These are phyloP conservation scores for Arrhopalites spinosus DNA, from an alignment of 2,888 invertebrate species.

Conservation along the genomic window DNA sequence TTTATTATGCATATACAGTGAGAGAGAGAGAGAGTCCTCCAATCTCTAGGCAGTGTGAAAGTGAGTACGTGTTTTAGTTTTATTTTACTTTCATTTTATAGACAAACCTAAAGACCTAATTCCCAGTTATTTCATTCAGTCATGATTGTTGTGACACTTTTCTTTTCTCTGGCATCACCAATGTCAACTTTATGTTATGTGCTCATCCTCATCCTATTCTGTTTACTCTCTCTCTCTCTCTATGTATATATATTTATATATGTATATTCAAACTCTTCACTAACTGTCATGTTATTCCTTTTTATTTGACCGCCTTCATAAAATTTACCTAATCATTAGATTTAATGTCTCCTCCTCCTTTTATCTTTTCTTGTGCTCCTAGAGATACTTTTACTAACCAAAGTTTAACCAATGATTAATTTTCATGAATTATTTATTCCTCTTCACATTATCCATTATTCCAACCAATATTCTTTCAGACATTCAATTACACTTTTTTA, in stretches of 20 bases:
- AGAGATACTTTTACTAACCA: no score
- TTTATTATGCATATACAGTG: not conserved
- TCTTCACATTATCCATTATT: no score
- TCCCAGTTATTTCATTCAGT: slow-evolving; percentile 40
- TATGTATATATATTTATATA: not conserved
- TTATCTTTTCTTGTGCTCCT: no score
- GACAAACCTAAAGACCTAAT: slow-evolving; percentile 35
- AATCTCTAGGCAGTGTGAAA: not conserved
- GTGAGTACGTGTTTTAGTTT: slow-evolving; percentile 29
- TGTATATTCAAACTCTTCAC: not conserved
- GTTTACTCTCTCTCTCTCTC: slow-evolving; percentile 5
- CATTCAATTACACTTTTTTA: no score
- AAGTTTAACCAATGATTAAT: no score
- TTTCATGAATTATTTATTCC: no score
- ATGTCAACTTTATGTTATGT: slow-evolving; percentile 11
- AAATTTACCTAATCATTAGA: no score
- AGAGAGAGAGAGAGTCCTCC: not conserved
- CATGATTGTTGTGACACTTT: slow-evolving; percentile 39
- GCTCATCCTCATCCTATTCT: not conserved
- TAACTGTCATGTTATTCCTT: not conserved
- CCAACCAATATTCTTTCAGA: no score
- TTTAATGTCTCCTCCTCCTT: no score
- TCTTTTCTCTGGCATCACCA: slow-evolving; percentile 23
- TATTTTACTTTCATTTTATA: slow-evolving; percentile 40
- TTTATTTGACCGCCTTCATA: no score